These are phyloP conservation scores for Bettongia penicillata DNA, from an alignment of 2,113 vertebrate genomes.

Conservation along the genomic window DNA sequence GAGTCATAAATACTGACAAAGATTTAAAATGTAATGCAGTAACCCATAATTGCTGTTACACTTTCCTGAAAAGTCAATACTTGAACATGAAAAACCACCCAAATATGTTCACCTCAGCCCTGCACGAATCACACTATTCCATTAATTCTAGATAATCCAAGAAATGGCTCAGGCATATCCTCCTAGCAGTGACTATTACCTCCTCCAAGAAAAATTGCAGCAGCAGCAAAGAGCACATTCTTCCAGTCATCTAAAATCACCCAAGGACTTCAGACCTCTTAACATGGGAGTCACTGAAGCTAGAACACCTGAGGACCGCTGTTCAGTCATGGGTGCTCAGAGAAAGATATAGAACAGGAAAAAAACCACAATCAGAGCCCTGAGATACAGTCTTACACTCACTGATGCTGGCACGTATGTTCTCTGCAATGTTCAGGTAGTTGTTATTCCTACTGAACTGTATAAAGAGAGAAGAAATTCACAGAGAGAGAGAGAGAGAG, in stretches of 20 bases:
- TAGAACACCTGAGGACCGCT: background rate
- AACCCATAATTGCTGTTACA: background rate
- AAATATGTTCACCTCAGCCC: background rate
- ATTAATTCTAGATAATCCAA: background rate
- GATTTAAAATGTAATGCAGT: background rate
- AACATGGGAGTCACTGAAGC: background rate
- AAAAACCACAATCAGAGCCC: background rate
- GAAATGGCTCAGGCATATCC: too few relatives aligned
- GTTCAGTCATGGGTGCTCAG: background rate
- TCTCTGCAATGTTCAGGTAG: background rate
- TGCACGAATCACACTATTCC: background rate
- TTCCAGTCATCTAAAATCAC: background rate
- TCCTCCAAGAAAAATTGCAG: background rate
- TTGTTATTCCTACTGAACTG: background rate
- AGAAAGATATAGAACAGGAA: background rate
- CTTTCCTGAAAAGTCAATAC: background rate
- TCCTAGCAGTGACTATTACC: too few relatives aligned
- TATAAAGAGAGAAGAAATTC: background rate
- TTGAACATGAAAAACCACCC: background rate
- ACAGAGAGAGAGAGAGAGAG: background rate
- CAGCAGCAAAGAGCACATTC: background rate
- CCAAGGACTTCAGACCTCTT: background rate
- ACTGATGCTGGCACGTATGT: background rate
- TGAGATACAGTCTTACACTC: background rate
- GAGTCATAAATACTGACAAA: background rate